phyloP scores from a whole-genome alignment of 2,888 invertebrate genomes.

The Trissolcus brochymenae region DNA sequence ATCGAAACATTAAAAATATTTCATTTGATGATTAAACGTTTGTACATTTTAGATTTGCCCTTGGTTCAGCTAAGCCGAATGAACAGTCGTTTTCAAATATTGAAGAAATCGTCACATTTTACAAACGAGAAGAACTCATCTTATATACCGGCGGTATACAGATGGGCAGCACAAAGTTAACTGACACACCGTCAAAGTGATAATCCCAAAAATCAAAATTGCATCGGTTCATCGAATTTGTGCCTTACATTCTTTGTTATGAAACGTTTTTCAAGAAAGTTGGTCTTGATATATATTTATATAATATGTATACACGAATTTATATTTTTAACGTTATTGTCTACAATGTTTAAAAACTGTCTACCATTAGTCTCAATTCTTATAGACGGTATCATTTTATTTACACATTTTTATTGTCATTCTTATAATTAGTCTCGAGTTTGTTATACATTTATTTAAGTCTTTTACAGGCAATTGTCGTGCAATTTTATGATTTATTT shows the following conservation, averaged over 20 bases:
- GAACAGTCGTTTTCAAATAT: slow-evolving; percentile 72
- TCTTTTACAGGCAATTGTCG: no score
- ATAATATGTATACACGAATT: no score
- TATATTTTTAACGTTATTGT: no score
- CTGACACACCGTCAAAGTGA: slow-evolving; percentile 71
- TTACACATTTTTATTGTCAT: no score
- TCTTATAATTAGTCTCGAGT: no score
- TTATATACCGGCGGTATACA: slow-evolving; percentile 69
- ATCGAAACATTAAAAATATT: not conserved
- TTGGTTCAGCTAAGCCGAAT: slow-evolving; percentile 73
- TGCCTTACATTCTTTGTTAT: not conserved
- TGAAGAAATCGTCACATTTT: slow-evolving; percentile 72
- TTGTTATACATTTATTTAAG: no score
- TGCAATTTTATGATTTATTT: no score
- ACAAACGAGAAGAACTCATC: slow-evolving; percentile 70
- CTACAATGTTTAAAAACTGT: no score
- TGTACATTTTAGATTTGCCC: slow-evolving; percentile 67
- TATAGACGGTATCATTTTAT: no score
- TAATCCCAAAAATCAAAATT: not conserved
- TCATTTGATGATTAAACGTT: not conserved
- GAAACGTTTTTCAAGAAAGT: no score
- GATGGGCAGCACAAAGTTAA: slow-evolving; percentile 70
- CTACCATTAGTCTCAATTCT: no score
- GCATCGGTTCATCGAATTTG: not conserved
- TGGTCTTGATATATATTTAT: no score